Conservation (phyloP, 2,113 vertebrate species). For the Xenopus borealis region DNA sequence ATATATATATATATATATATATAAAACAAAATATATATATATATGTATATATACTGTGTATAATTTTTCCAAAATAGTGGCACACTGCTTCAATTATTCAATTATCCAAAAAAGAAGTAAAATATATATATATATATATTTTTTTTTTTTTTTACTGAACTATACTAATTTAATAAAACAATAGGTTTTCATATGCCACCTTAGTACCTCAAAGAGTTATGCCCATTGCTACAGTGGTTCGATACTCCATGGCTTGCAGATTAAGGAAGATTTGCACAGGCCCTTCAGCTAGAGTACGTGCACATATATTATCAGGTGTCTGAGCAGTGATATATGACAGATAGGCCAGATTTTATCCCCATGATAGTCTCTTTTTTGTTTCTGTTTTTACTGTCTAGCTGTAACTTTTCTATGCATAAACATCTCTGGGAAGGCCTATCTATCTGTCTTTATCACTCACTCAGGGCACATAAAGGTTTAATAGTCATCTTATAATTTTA, state of each 20-base stretch:
- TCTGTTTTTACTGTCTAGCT: constrained; percentile 25
- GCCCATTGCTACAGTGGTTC: background rate
- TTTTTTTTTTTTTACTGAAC: too few species aligned
- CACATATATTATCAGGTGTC: constrained; percentile 12
- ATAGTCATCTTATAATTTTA: constrained; percentile 72
- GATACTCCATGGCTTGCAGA: background rate
- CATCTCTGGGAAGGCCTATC: constrained; percentile 43
- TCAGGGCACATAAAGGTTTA: constrained; percentile 63
- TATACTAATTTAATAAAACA: too few species aligned
- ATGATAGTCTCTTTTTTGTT: constrained; percentile 21
- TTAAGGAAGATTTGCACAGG: background rate
- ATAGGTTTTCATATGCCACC: too few species aligned
- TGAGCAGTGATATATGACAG: constrained; percentile 11
- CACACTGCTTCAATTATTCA: too few species aligned
- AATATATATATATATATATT: too few species aligned
- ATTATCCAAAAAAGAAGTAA: too few species aligned
- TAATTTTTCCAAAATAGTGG: too few species aligned
- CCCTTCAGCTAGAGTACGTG: background rate
- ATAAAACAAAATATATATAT: too few species aligned
- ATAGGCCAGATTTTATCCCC: constrained; percentile 22
- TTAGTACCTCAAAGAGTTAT: background rate
- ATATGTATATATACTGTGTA: too few species aligned
- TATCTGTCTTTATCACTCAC: constrained; percentile 57
- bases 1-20: too few species aligned
- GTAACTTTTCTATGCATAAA: constrained; percentile 22